Base-by-base conservation (phyloP, 2,113 vertebrate species). In the Thunnus thynnus region DNA sequence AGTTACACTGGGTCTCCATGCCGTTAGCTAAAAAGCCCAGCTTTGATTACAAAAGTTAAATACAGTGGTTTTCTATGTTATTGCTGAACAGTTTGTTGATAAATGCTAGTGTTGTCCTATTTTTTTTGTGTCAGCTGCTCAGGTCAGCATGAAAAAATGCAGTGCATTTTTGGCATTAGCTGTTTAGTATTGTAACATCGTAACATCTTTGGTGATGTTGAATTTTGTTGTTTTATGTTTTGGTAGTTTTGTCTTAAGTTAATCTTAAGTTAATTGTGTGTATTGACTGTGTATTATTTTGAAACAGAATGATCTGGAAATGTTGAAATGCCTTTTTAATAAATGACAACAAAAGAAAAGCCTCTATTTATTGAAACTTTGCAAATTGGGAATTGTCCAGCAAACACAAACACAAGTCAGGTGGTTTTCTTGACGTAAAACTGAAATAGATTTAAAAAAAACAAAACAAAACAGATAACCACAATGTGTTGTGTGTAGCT, bases 1-100 rank as follows among this genome's bases (percentile, higher is more conserved):
- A 3, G 97, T 99, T 50, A 96, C 97, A 1, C 93, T 99, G 57
- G 86, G 96, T 66, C 96, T 99, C 0, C 95, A 96, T 76, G 95
- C 97, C 11, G 92, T 98, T 90, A 97, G 95, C 94, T 99, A 96
- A 96, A 85, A 62, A 75, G 6, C 13, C 22, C 52, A 10, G 25
- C 30, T 41, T 2, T 30, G 10, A 66, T 70, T 48, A 8, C 25
- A 66, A n/a, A 47, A 50, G 46, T 55, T 48, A 8, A 51, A 50
- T 25, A 16, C n/a, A 9, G 9, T 18, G 3, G 2, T 32, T 62
- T 50, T 62, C 16, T 46, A 65, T 64, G 0, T 13, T 77, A 62
- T 36, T 62, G 32, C 22, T 73, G 3, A 58, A 52, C 3, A 20
- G 50, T 32, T 30, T 60, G 6, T 20, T 18, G n/a, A 8, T 17